These are phyloP conservation scores for Calyptommatus sinebrachiatus DNA, from an alignment of 2,113 vertebrate genomes.

Conservation along the genomic window DNA sequence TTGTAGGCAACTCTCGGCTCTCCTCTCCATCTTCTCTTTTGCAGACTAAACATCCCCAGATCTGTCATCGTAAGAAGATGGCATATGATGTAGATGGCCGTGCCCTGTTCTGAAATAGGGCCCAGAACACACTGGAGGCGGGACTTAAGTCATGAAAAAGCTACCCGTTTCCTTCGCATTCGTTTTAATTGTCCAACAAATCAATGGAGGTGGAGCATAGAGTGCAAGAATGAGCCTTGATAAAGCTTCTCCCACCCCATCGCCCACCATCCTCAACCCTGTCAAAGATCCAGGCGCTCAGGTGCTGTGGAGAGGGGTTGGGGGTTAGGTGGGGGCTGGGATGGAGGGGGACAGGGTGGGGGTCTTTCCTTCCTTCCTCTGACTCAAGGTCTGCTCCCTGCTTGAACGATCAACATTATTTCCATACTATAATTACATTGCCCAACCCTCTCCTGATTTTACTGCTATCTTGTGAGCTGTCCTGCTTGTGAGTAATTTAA, in stretches of 20 bases:
- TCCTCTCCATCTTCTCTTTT: no score
- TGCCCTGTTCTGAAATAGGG: no score
- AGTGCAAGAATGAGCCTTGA: neutral
- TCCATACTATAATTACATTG: slow-evolving; percentile 96
- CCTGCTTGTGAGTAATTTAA: slow-evolving; percentile 85
- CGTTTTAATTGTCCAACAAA: neutral
- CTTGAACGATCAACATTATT: slow-evolving; percentile 88
- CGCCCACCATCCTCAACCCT: neutral
- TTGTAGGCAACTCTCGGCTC: no score
- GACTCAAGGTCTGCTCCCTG: slow-evolving; percentile 82
- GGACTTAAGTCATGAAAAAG: no score
- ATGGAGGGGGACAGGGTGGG: slow-evolving; percentile 41
- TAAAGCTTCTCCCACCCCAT: neutral
- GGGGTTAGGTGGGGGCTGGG: slow-evolving; percentile 10
- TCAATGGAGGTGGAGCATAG: neutral
- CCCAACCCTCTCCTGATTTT: slow-evolving; percentile 87
- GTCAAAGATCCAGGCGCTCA: slow-evolving; percentile 19
- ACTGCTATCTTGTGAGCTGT: slow-evolving; percentile 82
- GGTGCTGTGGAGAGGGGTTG: slow-evolving; percentile 23
- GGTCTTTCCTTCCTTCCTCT: slow-evolving; percentile 38
- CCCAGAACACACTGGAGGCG: no score
- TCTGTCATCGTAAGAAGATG: no score
- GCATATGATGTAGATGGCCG: no score
- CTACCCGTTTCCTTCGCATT: neutral
- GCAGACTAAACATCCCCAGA: no score